These are phyloP conservation scores for Homarus gammarus DNA, from an alignment of 2,888 invertebrate genomes.

Conservation along the genomic window DNA sequence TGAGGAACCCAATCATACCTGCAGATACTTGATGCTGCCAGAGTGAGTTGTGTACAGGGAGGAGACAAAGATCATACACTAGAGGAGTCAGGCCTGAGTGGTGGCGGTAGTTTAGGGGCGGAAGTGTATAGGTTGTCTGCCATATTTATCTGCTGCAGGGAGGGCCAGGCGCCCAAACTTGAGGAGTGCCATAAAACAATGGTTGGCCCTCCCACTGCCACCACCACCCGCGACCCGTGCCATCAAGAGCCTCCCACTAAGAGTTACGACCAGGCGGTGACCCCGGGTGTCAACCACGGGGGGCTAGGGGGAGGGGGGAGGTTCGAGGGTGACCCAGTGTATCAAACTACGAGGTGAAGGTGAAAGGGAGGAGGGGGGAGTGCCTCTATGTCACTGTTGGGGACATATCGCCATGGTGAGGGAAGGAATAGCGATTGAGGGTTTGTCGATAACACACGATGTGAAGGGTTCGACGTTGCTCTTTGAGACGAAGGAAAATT, in stretches of 20 bases:
- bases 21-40: neutral
- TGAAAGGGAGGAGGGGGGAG: neutral
- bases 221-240: constrained; percentile 58
- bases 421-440: neutral
- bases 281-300: constrained; percentile 33
- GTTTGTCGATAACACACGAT: too few relatives aligned
- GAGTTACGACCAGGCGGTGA: constrained; percentile 52
- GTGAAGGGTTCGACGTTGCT: too few relatives aligned
- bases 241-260: constrained; percentile 50
- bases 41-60: too few relatives aligned
- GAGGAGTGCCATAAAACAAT: constrained; percentile 66
- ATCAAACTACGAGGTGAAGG: neutral
- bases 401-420: neutral
- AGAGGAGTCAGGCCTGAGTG: neutral
- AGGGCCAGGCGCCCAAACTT: constrained; percentile 43
- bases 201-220: constrained; percentile 62
- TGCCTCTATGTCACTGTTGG: too few relatives aligned
- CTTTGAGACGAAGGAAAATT: too few relatives aligned
- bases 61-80: neutral
- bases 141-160: constrained; percentile 15
- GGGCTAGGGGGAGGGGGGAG: neutral
- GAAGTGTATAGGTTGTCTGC: constrained; percentile 5
- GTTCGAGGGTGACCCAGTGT: constrained; percentile 1
- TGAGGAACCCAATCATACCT: neutral
- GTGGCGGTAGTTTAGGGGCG: neutral